Percentiles rank a stretch among this genome's conserved stretches.
These are phyloP conservation scores for Paracyclopina nana DNA, from an alignment of 1,140 invertebrate genomes.

Conservation along the genomic window DNA sequence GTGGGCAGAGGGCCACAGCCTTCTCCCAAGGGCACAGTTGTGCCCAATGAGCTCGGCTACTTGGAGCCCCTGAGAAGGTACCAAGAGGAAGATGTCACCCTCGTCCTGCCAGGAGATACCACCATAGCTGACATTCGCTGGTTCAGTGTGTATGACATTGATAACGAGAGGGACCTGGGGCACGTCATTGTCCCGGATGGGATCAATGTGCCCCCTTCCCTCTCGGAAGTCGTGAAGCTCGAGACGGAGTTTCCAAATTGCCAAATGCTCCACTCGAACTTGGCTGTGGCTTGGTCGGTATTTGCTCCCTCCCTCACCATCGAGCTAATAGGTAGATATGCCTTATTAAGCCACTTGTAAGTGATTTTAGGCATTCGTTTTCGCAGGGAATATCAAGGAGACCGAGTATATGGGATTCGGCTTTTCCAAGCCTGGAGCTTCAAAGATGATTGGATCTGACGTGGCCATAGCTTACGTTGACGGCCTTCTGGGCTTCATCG, in stretches of 20 bases:
- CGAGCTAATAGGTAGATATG: too few species aligned
- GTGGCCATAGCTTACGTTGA: slow-evolving; percentile 54
- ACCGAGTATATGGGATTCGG: slow-evolving; percentile 14
- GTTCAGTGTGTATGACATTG: slow-evolving; percentile 56
- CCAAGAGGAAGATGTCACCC: slow-evolving; percentile 45
- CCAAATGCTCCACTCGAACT: slow-evolving; percentile 52
- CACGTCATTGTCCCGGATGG: slow-evolving; percentile 54
- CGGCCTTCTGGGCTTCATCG: slow-evolving; percentile 43
- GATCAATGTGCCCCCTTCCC: slow-evolving; percentile 62
- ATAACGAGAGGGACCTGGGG: slow-evolving; percentile 46
- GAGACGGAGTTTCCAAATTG: slow-evolving; percentile 51
- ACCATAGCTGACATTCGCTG: slow-evolving; percentile 67
- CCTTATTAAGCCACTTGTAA: too few species aligned
- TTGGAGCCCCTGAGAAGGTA: slow-evolving; percentile 48
- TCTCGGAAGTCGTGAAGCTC: slow-evolving; percentile 33
- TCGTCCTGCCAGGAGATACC: slow-evolving; percentile 57
- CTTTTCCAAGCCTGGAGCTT: slow-evolving; percentile 25
- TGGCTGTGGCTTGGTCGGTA: slow-evolving; percentile 69
- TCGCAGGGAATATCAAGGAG: slow-evolving; percentile 49
- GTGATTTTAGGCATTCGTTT: too few species aligned
- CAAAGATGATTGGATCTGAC: slow-evolving; percentile 67
- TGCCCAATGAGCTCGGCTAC: slow-evolving; percentile 78
- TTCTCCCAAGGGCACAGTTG: slow-evolving; percentile 49
- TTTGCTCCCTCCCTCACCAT: slow-evolving; percentile 72
- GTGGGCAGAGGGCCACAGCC: slow-evolving; percentile 68